Evolutionary conservation across 1,140 invertebrate species (phyloP).

Genomic region (Drosophila ananassae): DNA sequence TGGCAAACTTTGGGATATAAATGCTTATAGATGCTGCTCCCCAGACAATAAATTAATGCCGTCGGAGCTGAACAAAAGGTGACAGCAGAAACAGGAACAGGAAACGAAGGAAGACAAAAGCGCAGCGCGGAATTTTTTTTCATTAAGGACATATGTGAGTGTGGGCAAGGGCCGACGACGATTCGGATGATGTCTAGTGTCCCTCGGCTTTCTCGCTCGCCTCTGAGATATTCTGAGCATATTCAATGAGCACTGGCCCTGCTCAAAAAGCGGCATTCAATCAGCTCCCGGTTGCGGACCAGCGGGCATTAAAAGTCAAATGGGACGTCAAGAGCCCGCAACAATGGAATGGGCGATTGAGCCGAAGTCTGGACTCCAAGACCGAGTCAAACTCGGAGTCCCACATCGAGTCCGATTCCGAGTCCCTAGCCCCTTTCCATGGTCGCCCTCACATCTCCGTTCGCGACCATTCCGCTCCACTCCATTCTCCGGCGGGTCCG

Average conservation of each 20-base stretch:
- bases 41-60: slow-evolving; percentile 66
- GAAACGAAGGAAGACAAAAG: slow-evolving; percentile 20
- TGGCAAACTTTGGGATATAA: slow-evolving; percentile 70
- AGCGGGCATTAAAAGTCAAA: slow-evolving; percentile 58
- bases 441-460: slow-evolving; percentile 11
- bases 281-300: slow-evolving; percentile 42
- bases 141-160: slow-evolving; percentile 17
- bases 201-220: neutral
- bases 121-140: slow-evolving; percentile 63
- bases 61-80: slow-evolving; percentile 15
- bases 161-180: neutral
- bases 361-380: slow-evolving; percentile 2
- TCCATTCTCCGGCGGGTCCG: slow-evolving; percentile 10
- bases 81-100: slow-evolving; percentile 1
- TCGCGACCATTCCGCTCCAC: slow-evolving; percentile 11
- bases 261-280: slow-evolving; percentile 59
- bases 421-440: neutral
- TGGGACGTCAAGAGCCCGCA: slow-evolving; percentile 49
- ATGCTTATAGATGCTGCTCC: slow-evolving; percentile 50
- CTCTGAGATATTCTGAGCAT: slow-evolving; percentile 36
- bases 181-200: neutral
- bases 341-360: slow-evolving; percentile 34
- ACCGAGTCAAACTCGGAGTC: neutral
- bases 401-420: neutral
- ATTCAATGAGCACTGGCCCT: slow-evolving; percentile 48